phyloP scores from a whole-genome alignment of 2,888 invertebrate species.

The Caenorhabditis sp. region DNA sequence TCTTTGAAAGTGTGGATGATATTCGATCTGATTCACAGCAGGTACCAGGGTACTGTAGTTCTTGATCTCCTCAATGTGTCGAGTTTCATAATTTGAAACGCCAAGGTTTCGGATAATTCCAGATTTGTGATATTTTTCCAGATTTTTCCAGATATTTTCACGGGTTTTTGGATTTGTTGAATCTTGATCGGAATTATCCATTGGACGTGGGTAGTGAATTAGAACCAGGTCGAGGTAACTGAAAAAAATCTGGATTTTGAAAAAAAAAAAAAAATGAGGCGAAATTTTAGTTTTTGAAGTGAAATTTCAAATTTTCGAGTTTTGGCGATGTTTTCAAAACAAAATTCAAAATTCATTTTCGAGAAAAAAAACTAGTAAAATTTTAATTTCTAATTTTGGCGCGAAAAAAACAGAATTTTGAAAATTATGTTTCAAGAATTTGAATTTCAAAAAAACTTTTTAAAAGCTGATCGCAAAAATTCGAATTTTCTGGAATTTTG shows the following conservation, averaged over 20 bases:
- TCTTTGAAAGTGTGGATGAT: slow-evolving; percentile 37
- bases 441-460: no score
- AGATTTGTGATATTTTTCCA: slow-evolving; percentile 76
- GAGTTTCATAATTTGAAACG: slow-evolving; percentile 82
- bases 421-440: no score
- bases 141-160: slow-evolving; percentile 78
- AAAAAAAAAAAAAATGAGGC: not conserved
- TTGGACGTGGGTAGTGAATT: slow-evolving; percentile 83
- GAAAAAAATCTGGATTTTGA: slow-evolving; percentile 10
- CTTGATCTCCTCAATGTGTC: slow-evolving; percentile 78
- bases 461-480: no score
- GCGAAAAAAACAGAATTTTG: no score
- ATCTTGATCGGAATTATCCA: slow-evolving; percentile 74
- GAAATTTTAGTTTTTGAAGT: slow-evolving; percentile 41
- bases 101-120: slow-evolving; percentile 75
- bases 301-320: slow-evolving; percentile 44
- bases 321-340: no score
- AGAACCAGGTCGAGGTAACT: slow-evolving; percentile 72
- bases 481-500: no score
- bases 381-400: no score
- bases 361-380: no score
- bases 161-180: slow-evolving; percentile 77
- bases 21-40: slow-evolving; percentile 54
- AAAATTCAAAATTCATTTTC: no score
- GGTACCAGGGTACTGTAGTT: slow-evolving; percentile 43